Evolutionary conservation across 37 sponge, comb jelly and placozoan genomes (phyloP), one percentile per base, ranked within the genome.

Genomic region (Chondrosia reniformis): DNA sequence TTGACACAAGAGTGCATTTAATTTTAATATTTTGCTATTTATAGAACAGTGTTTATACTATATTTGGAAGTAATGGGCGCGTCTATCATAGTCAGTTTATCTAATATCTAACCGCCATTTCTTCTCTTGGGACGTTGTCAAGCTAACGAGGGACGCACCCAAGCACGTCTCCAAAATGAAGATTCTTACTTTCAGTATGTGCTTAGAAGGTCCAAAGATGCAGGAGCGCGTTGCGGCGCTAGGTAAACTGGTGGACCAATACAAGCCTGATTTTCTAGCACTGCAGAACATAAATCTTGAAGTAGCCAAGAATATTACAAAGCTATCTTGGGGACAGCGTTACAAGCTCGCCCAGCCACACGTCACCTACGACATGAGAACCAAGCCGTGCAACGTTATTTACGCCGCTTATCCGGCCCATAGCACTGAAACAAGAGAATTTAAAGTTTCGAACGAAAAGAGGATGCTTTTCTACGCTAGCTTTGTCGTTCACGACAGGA

Each of bases 401-500:
- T 64, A 87, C 56, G 78, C 85, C 28, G 65, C 87, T 55, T 91
- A 91, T 57, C 91, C 91, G 0, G 19, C 89, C 13, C 46, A 78
- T 74, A 79, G 83, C 24, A 22, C 34, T 2, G 65, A 79, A 54
- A 55, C 43, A 0, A 25, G 0, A 15, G 33, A 33, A 28, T 87
- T 80, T 55, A 46, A 86, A 15, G 85, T 81, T 15, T 74, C 81
- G 9, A 52, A 78, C 8, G 44, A 76, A 22, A 67, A 77, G 37
- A 46, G 54, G 54, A 61, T 44, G 0, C 27, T 91, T 10, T 73
- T 82, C 15, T 76, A 65, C 30, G 81, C 78, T 21, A 78, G 76
- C 85, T 91, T 61, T 73, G 64, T 84, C 55, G 81, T 91, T 81
- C 55, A 81, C 78, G 88, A 91, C 63, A 91, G 87, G 76, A 74